These are phyloP conservation scores for Chroicocephalus ridibundus DNA, from an alignment of 2,113 vertebrate species.

Conservation along the genomic window DNA sequence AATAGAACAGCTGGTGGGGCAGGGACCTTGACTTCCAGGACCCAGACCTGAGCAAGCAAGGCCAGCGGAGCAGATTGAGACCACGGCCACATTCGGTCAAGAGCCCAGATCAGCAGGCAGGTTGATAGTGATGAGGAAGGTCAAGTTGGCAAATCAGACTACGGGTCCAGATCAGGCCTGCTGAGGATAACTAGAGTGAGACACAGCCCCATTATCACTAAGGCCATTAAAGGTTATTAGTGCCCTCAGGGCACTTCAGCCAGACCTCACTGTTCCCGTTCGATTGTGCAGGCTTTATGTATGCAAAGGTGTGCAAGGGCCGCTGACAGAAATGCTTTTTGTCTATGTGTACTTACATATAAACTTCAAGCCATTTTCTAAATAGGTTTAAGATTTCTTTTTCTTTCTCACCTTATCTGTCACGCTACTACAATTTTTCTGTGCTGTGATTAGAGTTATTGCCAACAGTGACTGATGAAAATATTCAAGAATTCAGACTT, in stretches of 20 bases:
- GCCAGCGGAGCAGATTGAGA: not conserved
- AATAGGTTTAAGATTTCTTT: not conserved
- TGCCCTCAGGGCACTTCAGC: not conserved
- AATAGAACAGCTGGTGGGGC: not conserved
- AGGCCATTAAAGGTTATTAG: not conserved
- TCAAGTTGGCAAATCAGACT: not conserved
- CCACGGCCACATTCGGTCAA: fast-evolving
- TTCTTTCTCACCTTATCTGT: not conserved
- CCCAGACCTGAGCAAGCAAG: fast-evolving
- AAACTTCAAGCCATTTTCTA: not conserved
- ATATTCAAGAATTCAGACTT: not conserved
- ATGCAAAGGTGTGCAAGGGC: not conserved
- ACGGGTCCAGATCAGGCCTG: not conserved
- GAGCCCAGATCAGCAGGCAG: not conserved
- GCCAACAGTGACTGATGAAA: not conserved
- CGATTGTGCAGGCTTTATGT: not conserved
- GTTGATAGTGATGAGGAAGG: not conserved
- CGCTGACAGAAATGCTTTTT: not conserved
- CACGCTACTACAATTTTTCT: not conserved
- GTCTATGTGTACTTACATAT: not conserved
- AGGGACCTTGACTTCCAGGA: not conserved
- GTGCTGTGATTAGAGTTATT: not conserved
- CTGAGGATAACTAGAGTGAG: not conserved
- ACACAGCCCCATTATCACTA: not conserved
- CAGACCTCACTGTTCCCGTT: not conserved